phyloP scores from a whole-genome alignment of 2,113 vertebrate species.

The Philantomba maxwellii region DNA sequence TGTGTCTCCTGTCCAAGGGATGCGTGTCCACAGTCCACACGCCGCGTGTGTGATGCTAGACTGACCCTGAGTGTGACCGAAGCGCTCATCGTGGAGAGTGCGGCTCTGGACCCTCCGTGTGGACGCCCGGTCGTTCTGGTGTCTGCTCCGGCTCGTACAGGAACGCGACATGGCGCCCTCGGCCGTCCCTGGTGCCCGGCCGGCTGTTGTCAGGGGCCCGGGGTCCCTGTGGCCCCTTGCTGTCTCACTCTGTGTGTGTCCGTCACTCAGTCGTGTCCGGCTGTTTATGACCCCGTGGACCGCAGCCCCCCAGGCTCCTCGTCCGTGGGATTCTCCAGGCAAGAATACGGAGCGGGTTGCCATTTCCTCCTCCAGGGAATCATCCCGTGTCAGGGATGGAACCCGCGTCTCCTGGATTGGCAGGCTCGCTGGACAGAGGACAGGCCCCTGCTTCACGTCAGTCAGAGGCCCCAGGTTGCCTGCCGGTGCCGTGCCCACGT shows the following conservation, averaged over 20 bases:
- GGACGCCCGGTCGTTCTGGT: fast-evolving
- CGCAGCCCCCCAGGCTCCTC: fast-evolving
- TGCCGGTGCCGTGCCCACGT: fast-evolving
- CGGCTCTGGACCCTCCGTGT: not conserved
- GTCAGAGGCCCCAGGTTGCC: not conserved
- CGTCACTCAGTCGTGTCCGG: not conserved
- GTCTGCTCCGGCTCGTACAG: not conserved
- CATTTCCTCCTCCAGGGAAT: not conserved
- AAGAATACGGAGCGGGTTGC: not conserved
- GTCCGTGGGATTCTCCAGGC: not conserved
- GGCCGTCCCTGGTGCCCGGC: fast-evolving
- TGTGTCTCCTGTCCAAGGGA: not conserved
- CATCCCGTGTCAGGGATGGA: not conserved
- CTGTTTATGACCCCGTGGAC: fast-evolving
- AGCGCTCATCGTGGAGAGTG: fast-evolving
- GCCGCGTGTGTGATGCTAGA: not conserved
- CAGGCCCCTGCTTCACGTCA: not conserved
- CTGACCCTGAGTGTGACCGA: fast-evolving
- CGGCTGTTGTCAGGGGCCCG: not conserved
- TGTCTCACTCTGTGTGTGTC: not conserved
- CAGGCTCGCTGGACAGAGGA: not conserved
- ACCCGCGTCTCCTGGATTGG: not conserved
- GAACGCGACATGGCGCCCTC: fast-evolving
- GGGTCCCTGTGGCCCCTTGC: not conserved
- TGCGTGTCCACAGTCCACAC: not conserved